Evolutionary conservation across 2,797 vertebrate species (phyloP).

Genomic region (Alfaro cultratus): DNA sequence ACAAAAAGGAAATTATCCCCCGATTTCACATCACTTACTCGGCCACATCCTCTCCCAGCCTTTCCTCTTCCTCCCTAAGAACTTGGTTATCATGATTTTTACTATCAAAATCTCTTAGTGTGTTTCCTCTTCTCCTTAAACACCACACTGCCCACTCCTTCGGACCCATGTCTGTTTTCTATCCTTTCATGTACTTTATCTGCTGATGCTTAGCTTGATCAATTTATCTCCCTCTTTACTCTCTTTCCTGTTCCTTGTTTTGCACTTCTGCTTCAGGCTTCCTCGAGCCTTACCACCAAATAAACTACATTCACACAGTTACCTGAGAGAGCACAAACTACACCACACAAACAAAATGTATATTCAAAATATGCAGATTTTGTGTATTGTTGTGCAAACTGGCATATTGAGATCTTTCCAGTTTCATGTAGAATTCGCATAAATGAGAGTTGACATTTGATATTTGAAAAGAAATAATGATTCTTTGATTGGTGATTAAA

Average conservation of each 20-base stretch:
- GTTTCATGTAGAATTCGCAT: too few relatives aligned
- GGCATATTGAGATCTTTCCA: too few relatives aligned
- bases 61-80: constrained; percentile 14
- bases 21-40: constrained; percentile 9
- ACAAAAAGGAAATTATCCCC: neutral
- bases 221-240: constrained; percentile 8
- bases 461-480: too few relatives aligned
- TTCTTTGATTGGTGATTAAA: too few relatives aligned
- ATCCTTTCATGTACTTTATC: constrained; percentile 9
- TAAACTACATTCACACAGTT: constrained; percentile 24
- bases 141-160: constrained; percentile 32
- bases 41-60: constrained; percentile 3
- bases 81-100: constrained; percentile 23
- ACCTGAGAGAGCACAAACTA: constrained; percentile 15
- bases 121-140: constrained; percentile 21
- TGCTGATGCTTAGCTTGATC: constrained; percentile 3
- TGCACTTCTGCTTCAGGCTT: constrained; percentile 20
- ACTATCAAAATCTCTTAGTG: constrained; percentile 33
- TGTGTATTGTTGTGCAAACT: too few relatives aligned
- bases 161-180: constrained; percentile 31
- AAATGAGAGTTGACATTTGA: too few relatives aligned
- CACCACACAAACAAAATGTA: neutral
- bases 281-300: constrained; percentile 10
- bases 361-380: too few relatives aligned
- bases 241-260: constrained; percentile 24